Percentiles rank a stretch among this genome's conserved stretches.
Evolutionary conservation across 2,888 invertebrate genomes (phyloP).

Genomic region (Hirtodrosophila histrioides): DNA sequence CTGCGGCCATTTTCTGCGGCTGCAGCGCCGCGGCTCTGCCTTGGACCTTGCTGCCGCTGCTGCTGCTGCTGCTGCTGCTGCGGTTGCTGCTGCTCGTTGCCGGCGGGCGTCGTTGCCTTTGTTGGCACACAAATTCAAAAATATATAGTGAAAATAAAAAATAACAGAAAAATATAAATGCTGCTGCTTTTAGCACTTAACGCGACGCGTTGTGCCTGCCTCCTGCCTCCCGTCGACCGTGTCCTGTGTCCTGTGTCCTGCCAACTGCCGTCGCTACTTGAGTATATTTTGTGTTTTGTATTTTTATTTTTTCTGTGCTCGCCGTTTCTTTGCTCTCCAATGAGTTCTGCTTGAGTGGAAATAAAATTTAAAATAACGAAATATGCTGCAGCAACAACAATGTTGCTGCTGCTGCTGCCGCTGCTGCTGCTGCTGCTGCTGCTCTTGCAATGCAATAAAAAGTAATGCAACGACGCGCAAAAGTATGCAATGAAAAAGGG

Average conservation of each 20-base stretch:
- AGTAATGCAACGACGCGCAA: conserved; percentile 51
- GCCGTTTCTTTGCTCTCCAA: conserved; percentile 41
- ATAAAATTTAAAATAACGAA: conserved; percentile 68
- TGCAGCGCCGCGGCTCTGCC: conserved; percentile 33
- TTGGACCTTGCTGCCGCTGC: conserved; percentile 30
- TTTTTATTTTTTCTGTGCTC: conserved; percentile 11
- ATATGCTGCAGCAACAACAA: conserved; percentile 47
- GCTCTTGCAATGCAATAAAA: conserved; percentile 53
- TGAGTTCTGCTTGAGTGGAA: conserved; percentile 59
- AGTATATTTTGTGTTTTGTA: conserved; percentile 7
- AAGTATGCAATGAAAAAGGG: conserved; percentile 38
- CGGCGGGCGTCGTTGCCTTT: conserved; percentile 44
- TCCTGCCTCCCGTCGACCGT: not conserved
- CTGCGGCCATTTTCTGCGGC: conserved; percentile 66
- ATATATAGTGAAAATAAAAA: conserved; percentile 34
- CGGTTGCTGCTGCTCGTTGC: conserved; percentile 26
- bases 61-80: too few species aligned
- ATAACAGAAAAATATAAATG: conserved; percentile 11
- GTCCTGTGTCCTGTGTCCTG: conserved; percentile 5
- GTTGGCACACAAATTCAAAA: conserved; percentile 48
- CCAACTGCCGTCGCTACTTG: conserved; percentile 1
- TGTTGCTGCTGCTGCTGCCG: conserved; percentile 16
- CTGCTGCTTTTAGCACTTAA: conserved; percentile 53
- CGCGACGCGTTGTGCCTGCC: conserved; percentile 22
- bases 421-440: conserved; percentile 9